Conservation (phyloP, 1,140 invertebrate species). For the Paraescarpia echinospica region DNA sequence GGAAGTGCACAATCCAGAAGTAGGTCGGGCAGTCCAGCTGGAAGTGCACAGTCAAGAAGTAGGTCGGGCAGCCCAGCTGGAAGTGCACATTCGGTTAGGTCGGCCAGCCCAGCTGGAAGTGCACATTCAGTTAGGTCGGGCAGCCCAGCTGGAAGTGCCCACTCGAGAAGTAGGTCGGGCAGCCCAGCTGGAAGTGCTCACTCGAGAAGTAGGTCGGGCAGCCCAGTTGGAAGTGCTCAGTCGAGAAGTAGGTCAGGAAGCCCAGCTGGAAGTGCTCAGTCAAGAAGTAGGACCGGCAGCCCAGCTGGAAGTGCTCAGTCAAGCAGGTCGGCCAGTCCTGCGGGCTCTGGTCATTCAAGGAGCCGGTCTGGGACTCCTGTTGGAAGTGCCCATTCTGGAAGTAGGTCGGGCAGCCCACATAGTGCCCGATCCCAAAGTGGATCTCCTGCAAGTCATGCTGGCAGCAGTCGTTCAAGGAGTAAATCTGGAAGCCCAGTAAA, state of each 20-base stretch:
- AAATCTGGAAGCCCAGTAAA: slow-evolving; percentile 15
- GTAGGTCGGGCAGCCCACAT: slow-evolving; percentile 2
- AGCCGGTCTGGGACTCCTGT: neutral
- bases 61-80: neutral
- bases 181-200: neutral
- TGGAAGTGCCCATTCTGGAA: slow-evolving; percentile 6
- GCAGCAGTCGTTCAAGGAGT: neutral
- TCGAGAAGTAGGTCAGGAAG: neutral
- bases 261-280: neutral
- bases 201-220: neutral
- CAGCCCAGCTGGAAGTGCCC: slow-evolving; percentile 22
- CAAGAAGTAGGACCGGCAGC: neutral
- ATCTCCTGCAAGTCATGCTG: neutral
- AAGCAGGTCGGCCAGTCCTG: neutral
- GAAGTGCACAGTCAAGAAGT: neutral
- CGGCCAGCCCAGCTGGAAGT: neutral
- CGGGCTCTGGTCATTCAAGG: slow-evolving; percentile 3
- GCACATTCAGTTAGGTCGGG: neutral
- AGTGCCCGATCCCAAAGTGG: slow-evolving; percentile 8
- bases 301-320: neutral
- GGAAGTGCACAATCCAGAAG: neutral
- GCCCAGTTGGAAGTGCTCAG: neutral
- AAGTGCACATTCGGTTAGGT: neutral
- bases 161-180: slow-evolving; percentile 18
- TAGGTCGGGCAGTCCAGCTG: neutral